Percentiles rank a stretch among this genome's conserved stretches.
phyloP scores from a whole-genome alignment of 2,888 invertebrate genomes.

The Ecliptopera silaceata region DNA sequence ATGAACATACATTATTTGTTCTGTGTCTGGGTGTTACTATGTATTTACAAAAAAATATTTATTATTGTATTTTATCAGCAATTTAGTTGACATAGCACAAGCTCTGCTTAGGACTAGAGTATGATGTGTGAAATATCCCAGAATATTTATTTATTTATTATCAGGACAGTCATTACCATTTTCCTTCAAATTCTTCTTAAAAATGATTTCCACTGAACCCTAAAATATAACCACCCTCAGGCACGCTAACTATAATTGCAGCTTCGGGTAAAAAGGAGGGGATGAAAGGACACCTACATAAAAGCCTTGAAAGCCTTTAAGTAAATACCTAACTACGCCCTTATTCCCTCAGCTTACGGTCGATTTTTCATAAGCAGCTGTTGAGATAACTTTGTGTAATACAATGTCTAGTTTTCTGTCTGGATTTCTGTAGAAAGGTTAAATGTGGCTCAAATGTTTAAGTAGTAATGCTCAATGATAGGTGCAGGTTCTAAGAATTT shows the following conservation, averaged over 20 bases:
- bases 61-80: too few species aligned
- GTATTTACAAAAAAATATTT: too few species aligned
- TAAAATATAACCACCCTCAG: slow-evolving; percentile 61
- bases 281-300: slow-evolving; percentile 72
- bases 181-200: too few species aligned
- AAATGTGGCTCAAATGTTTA: slow-evolving; percentile 52
- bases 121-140: too few species aligned
- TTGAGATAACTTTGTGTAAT: slow-evolving; percentile 4
- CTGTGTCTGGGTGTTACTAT: too few species aligned
- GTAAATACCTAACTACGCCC: slow-evolving; percentile 35
- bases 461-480: slow-evolving; percentile 46
- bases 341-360: slow-evolving; percentile 33
- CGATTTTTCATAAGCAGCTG: slow-evolving; percentile 15
- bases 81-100: too few species aligned
- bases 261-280: slow-evolving; percentile 71
- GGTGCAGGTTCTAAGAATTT: neutral
- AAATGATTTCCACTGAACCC: slow-evolving; percentile 40
- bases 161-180: too few species aligned
- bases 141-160: too few species aligned
- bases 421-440: slow-evolving; percentile 65
- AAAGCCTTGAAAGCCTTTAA: slow-evolving; percentile 59
- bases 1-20: too few species aligned
- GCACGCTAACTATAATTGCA: slow-evolving; percentile 77
- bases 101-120: too few species aligned
- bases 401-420: slow-evolving; percentile 67